phyloP scores from a whole-genome alignment of 1,140 invertebrate genomes.

The Teleopsis dalmanni region DNA sequence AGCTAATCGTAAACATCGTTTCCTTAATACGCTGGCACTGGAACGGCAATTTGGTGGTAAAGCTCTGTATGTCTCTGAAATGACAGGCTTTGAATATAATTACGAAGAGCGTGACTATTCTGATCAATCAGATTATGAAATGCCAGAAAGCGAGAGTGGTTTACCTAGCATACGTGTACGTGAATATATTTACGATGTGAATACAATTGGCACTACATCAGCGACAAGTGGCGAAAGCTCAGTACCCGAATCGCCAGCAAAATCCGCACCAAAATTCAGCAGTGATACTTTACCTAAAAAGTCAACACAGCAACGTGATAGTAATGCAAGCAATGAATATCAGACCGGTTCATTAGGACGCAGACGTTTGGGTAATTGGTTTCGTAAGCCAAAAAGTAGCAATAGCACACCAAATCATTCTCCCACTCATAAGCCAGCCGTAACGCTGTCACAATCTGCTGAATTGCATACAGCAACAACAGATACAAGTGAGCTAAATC shows the following conservation, averaged over 20 bases:
- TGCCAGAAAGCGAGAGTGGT: constrained; percentile 15
- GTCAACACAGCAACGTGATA: constrained; percentile 28
- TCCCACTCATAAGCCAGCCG: constrained; percentile 35
- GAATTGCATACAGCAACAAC: no score
- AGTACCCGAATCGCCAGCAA: constrained; percentile 35
- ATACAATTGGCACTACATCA: constrained; percentile 13
- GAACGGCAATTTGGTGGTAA: constrained; percentile 42
- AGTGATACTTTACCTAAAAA: constrained; percentile 39
- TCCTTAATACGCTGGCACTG: constrained; percentile 38
- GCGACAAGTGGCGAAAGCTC: constrained; percentile 35
- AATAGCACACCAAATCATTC: constrained; percentile 42
- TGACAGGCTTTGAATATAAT: constrained; percentile 34
- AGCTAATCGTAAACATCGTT: constrained; percentile 37
- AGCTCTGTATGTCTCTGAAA: constrained; percentile 35
- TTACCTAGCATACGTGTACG: not conserved
- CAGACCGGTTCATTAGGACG: constrained; percentile 35
- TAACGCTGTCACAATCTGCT: no score
- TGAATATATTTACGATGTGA: constrained; percentile 3
- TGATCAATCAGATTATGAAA: constrained; percentile 38
- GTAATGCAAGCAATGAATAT: constrained; percentile 2
- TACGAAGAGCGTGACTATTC: constrained; percentile 29
- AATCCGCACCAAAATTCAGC: constrained; percentile 20
- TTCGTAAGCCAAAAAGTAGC: constrained; percentile 40
- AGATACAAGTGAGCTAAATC: no score
- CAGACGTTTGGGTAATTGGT: constrained; percentile 39